These are phyloP conservation scores for Otis tarda DNA, from an alignment of 2,113 vertebrate species.

Conservation along the genomic window DNA sequence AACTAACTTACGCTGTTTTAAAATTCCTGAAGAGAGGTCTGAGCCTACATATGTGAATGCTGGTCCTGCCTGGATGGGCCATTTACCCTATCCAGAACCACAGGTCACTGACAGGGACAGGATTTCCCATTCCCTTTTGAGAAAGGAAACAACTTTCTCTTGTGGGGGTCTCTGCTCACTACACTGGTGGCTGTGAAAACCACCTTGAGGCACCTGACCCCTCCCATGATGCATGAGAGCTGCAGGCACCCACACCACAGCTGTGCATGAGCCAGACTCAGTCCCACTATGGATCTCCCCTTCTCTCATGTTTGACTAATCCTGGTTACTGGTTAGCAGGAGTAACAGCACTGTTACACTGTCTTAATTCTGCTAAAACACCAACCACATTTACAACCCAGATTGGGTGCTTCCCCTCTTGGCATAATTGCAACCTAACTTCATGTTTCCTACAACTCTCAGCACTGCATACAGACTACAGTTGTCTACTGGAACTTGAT, in stretches of 20 bases:
- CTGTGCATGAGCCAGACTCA: background rate
- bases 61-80: background rate
- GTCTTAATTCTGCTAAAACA: background rate
- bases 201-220: background rate
- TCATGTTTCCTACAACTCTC: background rate
- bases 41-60: background rate
- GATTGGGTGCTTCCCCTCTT: background rate
- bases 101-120: background rate
- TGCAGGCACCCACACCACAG: background rate
- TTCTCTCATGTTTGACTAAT: background rate
- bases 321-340: background rate
- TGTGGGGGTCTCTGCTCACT: background rate
- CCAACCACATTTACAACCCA: background rate
- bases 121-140: background rate
- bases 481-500: background rate
- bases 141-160: background rate
- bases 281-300: background rate
- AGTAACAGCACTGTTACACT: background rate
- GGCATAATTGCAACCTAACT: background rate
- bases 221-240: accelerated
- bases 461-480: background rate
- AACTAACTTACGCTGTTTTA: background rate
- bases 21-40: background rate
- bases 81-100: background rate
- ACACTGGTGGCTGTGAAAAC: background rate